Base-by-base conservation (phyloP, 2,797 vertebrate species). In the Sebastes matsubarae region DNA sequence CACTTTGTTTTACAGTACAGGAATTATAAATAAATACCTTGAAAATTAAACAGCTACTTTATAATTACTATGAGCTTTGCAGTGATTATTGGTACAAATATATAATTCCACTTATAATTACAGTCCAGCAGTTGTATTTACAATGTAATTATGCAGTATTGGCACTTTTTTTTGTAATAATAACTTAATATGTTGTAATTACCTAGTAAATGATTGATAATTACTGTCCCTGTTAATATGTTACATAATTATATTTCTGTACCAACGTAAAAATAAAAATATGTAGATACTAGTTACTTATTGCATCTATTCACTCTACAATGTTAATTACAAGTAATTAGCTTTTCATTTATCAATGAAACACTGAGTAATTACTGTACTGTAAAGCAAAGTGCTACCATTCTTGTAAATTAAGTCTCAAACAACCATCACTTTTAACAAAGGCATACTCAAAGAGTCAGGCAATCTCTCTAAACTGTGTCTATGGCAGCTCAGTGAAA, bases 371-470 rank as follows among this genome's bases (percentile, higher is more conserved):
- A 75, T 57, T 8, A 67, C 65, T 57, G 27, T 12, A 66, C 65
- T 73, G 52, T 83, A 71, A 86, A 86, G 58, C 24, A 78, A 87
- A 84, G 54, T 74, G 68, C 59, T 52, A 55, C 78, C 65, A 60
- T 14, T 59, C 32, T 22, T 70, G 25, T 16, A 34, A 8, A 58
- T 5, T 32, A 11, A 13, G 52, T 61, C 32, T 79, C 36, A 25
- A 30, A 59, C 50, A 65, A 42, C 59, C 0, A 1, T 34, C 16
- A n/a, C n/a, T 72, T 22, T 24, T 32, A 68, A 58, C 64, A 74
- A 82, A 83, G n/a, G 24, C 55, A 63, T 55, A 24, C n/a, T 68
- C 29, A 25, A 25, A 72, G 13, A 36, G 55, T 59, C 59, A 34
- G 20, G 13, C 2, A 22, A 64, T n/a, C 14, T 30, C 16, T 65